Evolutionary conservation across 2,888 invertebrate species (phyloP), one percentile per base, ranked within the genome.

Genomic region (Cabera pusaria): DNA sequence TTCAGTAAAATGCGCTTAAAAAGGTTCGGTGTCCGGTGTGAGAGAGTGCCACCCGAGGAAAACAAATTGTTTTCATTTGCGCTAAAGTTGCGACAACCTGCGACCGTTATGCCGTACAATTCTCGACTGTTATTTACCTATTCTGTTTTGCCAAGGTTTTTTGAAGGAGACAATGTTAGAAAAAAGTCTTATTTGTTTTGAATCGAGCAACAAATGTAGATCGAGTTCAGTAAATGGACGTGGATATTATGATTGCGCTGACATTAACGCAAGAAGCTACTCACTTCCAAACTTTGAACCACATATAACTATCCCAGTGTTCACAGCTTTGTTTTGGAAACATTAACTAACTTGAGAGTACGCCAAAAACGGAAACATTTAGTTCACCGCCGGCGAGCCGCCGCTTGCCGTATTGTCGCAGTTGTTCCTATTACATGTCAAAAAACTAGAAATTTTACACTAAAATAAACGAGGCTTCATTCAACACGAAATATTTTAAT

Each of bases 271-370:
- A 61, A 52, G 48, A 54, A 62, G 57, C 59, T 59, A 68, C 64
- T 62, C 61, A 48, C 55, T 56, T 64, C 55, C 53, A 67, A 76
- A 78, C 64, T 76, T 63, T 48, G 40, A 38, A 49, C 73, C 73
- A 42, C 72, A 70, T 71, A 72, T 72, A 67, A 68, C 65, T 65
- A 64, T 59, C 44, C 57, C 62, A 44, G 54, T 79, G 75, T 81
- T 77, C 68, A 53, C 73, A 57, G 63, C 52, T 73, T 79, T 84
- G 84, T 85, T 85, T 81, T 78, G 75, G 70, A 65, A 80, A 78
- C 83, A 86, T 87, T 85, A 85, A 85, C 83, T 78, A 78, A 83
- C 68, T 87, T 86, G 85, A 83, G 77, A 75, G 83, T 57, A 70
- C 71, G 87, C 87, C 87, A 84, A 84, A 85, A 85, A 75, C 77